Base-by-base conservation (phyloP, 1,140 invertebrate species). In the Dreissena rostriformis region DNA sequence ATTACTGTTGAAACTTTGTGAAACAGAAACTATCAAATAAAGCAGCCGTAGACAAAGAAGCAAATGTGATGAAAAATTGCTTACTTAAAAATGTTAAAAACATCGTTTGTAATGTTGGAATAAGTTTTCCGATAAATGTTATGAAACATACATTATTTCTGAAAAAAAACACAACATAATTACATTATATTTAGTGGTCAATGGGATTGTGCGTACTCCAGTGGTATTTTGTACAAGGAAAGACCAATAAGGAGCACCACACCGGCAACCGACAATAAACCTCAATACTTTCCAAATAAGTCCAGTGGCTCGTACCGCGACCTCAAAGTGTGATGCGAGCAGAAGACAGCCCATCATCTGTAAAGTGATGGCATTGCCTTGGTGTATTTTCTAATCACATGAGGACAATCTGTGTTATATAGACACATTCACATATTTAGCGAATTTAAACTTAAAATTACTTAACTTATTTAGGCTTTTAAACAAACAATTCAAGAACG, bases 281-380 rank as follows among this genome's bases (percentile, higher is more conserved):
- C 87, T 78, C 39, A 93, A 63, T 24, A 94, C 49, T 17, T 92
- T 52, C 8, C 91, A 91, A 22, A 93, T 80, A 17, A 93, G 14
- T 4, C 93, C 93, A 68, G 94, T 94, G 80, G 94, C 95, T 19
- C 96, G 97, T 49, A 97, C 93, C 22, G 97, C 90, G 4, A 97
- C 94, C 93, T 98, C 96, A 65, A 97, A 95, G 22, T 97, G 67
- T 0, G 97, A 96, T 0, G 97, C 96, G 0, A 97, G 95, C 15
- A 96, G 96, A 53, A 98, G 97, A 15, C 97, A 96, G 0, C 97
- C 97, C 0, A 96, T 97, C n/a, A 97, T 83, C 93, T 93, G 82
- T 15, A 72, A 17, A 71, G 22, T 49, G 22, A 26, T 29, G 10
- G 22, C 22, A 10, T 65, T 65, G 22, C 22, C 28, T 65, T n/a